Conservation (phyloP, 2,113 vertebrate species). For the Callipepla californica region DNA sequence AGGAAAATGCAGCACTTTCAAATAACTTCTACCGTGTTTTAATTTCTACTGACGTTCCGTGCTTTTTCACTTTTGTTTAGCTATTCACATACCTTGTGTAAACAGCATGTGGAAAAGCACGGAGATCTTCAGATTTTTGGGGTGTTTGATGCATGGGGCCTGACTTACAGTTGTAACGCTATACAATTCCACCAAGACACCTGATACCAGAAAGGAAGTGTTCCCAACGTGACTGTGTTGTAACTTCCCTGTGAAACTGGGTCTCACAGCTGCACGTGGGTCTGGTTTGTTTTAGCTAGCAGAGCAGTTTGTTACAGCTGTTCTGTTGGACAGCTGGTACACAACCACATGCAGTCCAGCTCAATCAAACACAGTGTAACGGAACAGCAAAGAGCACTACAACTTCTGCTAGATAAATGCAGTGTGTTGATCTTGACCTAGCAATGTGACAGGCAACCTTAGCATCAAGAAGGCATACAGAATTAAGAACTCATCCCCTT, state of each 20-base stretch:
- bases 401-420: neutral
- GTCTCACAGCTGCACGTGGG: neutral
- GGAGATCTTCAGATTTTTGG: neutral
- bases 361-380: neutral
- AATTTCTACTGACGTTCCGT: neutral
- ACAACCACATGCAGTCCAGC: neutral
- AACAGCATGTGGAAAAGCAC: neutral
- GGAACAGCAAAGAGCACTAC: fast-evolving
- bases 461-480: fast-evolving
- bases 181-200: neutral
- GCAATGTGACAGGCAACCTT: neutral
- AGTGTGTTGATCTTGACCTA: too few relatives aligned
- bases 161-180: too few relatives aligned
- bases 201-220: neutral
- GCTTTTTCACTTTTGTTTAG: neutral
- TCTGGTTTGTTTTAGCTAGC: neutral
- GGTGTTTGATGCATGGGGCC: neutral
- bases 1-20: neutral
- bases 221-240: neutral
- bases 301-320: neutral
- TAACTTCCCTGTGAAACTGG: fast-evolving
- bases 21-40: neutral
- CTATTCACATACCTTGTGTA: neutral
- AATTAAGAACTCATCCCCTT: neutral
- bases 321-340: neutral